Evolutionary conservation across 2,113 vertebrate species (phyloP).

Genomic region (Zapus hudsonius): DNA sequence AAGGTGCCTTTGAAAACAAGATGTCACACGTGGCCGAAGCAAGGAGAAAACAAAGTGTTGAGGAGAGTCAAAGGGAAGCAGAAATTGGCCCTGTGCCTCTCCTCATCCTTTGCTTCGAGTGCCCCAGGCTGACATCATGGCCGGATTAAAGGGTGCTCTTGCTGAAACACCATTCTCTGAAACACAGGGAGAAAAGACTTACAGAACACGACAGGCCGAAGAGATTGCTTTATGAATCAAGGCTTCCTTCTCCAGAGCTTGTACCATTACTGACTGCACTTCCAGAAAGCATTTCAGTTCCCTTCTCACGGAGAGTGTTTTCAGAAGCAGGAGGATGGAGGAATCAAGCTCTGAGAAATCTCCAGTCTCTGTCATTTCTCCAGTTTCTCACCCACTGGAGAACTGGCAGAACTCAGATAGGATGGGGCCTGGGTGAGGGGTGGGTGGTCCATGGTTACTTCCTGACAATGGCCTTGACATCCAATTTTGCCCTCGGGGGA

Average conservation of each 20-base stretch:
- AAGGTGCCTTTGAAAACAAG: background rate
- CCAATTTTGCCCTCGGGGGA: no score
- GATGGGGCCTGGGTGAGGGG: background rate
- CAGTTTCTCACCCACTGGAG: background rate
- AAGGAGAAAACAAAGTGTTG: slow-evolving; percentile 45
- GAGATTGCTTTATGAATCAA: slow-evolving; percentile 75
- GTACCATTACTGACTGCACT: background rate
- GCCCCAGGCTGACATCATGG: slow-evolving; percentile 14
- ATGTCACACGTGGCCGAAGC: background rate
- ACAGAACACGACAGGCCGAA: slow-evolving; percentile 22
- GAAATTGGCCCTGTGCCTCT: background rate
- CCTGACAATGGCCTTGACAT: background rate
- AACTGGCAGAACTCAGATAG: background rate
- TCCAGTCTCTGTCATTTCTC: background rate
- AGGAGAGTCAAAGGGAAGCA: background rate
- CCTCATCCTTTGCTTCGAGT: slow-evolving; percentile 23
- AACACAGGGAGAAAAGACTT: slow-evolving; percentile 1
- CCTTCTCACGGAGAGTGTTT: slow-evolving; percentile 32
- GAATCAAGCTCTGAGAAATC: slow-evolving; percentile 18
- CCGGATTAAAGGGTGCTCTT: slow-evolving; percentile 48
- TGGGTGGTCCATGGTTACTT: background rate
- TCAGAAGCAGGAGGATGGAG: slow-evolving; percentile 42
- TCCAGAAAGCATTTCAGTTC: slow-evolving; percentile 55
- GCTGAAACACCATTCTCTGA: slow-evolving; percentile 50
- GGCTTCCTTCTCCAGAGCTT: slow-evolving; percentile 34